These are phyloP conservation scores for Aphelinus atriplicis DNA, from an alignment of 1,140 invertebrate species.

Conservation along the genomic window DNA sequence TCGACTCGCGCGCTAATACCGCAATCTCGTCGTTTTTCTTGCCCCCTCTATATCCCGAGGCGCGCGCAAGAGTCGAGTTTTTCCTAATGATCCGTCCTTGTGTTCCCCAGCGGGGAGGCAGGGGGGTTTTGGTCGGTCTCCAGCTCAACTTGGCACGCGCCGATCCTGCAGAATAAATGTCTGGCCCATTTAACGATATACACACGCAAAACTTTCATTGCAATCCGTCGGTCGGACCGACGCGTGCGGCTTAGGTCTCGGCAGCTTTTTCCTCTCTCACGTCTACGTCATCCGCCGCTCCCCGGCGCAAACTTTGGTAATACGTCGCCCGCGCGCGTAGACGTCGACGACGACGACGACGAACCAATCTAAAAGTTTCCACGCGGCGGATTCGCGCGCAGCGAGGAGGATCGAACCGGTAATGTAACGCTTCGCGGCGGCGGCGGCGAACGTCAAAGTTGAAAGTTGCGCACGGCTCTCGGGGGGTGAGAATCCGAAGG, in stretches of 20 bases:
- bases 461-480: constrained; percentile 21
- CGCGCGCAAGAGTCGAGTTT: constrained; percentile 41
- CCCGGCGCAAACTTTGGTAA: constrained; percentile 50
- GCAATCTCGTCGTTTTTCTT: constrained; percentile 58
- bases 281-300: neutral
- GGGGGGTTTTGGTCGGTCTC: constrained; percentile 60
- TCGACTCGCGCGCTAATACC: constrained; percentile 53
- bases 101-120: neutral
- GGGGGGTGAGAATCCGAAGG: neutral
- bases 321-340: constrained; percentile 43
- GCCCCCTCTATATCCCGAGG: constrained; percentile 6
- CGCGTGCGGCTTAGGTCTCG: no score
- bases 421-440: constrained; percentile 36
- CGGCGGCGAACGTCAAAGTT: constrained; percentile 30
- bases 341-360: constrained; percentile 17
- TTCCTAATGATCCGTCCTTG: constrained; percentile 53
- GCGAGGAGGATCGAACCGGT: neutral
- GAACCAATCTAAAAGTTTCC: constrained; percentile 49
- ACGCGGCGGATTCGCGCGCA: constrained; percentile 20
- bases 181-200: constrained; percentile 48
- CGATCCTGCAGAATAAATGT: constrained; percentile 61
- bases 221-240: constrained; percentile 27
- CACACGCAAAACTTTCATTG: constrained; percentile 46
- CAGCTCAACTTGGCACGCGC: constrained; percentile 61
- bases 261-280: neutral